phyloP scores from a whole-genome alignment of 1,140 invertebrate species.

The Harlomillsia oculata region DNA sequence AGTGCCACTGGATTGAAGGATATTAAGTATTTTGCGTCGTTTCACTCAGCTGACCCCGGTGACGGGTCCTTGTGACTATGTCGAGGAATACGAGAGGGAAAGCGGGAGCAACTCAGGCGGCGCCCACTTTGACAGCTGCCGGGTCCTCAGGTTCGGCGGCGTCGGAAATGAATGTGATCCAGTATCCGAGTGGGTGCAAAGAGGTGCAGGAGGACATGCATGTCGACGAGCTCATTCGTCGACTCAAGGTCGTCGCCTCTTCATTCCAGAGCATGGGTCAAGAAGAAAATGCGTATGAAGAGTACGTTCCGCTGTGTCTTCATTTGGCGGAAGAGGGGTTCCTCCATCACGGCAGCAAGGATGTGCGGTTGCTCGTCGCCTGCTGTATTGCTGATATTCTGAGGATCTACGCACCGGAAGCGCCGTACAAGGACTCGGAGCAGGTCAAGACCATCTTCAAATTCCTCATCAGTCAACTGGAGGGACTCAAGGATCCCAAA shows the following conservation, averaged over 20 bases:
- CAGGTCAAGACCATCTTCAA: constrained; percentile 90
- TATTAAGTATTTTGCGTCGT: too few species aligned
- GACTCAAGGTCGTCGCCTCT: constrained; percentile 85
- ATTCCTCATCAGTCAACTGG: constrained; percentile 89
- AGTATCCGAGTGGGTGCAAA: constrained; percentile 76
- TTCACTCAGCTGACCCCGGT: too few species aligned
- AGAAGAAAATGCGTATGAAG: constrained; percentile 85
- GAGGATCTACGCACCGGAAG: constrained; percentile 95
- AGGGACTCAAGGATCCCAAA: constrained; percentile 88
- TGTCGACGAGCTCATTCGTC: constrained; percentile 84
- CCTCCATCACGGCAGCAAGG: constrained; percentile 75
- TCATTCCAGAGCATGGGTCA: constrained; percentile 93
- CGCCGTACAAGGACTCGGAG: constrained; percentile 89
- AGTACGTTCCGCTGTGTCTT: constrained; percentile 85
- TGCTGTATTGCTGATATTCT: constrained; percentile 96
- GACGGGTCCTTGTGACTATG: too few species aligned
- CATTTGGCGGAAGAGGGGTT: constrained; percentile 89
- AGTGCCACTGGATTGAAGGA: too few species aligned
- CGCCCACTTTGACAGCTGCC: too few species aligned
- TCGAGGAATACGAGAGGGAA: too few species aligned
- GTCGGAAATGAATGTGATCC: constrained; percentile 49
- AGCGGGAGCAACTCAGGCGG: too few species aligned
- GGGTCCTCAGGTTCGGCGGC: too few species aligned
- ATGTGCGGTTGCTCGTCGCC: constrained; percentile 87
- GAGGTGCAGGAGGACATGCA: constrained; percentile 84